A percentile compares a stretch with the other conserved stretches of the same genome.
These are phyloP conservation scores for Perca flavescens DNA, from an alignment of 2,113 vertebrate species.

Conservation along the genomic window DNA sequence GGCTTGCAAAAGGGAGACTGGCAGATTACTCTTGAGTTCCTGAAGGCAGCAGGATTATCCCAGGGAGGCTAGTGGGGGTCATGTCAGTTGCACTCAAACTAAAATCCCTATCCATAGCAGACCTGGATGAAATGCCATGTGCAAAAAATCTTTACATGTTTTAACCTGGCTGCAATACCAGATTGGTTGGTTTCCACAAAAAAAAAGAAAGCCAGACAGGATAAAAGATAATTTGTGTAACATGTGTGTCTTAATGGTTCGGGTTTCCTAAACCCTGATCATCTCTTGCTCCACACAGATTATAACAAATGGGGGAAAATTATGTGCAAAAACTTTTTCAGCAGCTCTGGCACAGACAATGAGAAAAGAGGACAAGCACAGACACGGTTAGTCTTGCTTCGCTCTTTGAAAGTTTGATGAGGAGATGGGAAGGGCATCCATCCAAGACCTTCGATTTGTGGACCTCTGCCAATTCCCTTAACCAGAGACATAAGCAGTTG, in stretches of 20 bases:
- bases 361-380: slow-evolving; percentile 33
- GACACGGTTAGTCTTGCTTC: slow-evolving; percentile 25
- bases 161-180: slow-evolving; percentile 36
- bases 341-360: slow-evolving; percentile 33
- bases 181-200: slow-evolving; percentile 28
- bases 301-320: slow-evolving; percentile 25
- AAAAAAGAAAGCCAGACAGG: not conserved
- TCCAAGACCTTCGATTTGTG: slow-evolving; percentile 57
- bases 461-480: slow-evolving; percentile 44
- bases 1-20: slow-evolving; percentile 66
- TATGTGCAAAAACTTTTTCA: slow-evolving; percentile 34
- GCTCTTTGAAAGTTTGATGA: slow-evolving; percentile 53
- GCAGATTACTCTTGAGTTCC: slow-evolving; percentile 83
- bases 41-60: slow-evolving; percentile 80
- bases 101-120: slow-evolving; percentile 62
- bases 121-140: slow-evolving; percentile 53
- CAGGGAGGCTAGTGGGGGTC: slow-evolving; percentile 60
- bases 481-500: slow-evolving; percentile 34
- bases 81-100: slow-evolving; percentile 65
- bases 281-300: slow-evolving; percentile 29
- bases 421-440: slow-evolving; percentile 52
- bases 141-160: slow-evolving; percentile 42
- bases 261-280: slow-evolving; percentile 27
- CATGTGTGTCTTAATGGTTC: slow-evolving; percentile 12
- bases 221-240: slow-evolving; percentile 21